Evolutionary conservation across 2,888 invertebrate genomes (phyloP).

Genomic region (Lordiphosa fenestrarum): DNA sequence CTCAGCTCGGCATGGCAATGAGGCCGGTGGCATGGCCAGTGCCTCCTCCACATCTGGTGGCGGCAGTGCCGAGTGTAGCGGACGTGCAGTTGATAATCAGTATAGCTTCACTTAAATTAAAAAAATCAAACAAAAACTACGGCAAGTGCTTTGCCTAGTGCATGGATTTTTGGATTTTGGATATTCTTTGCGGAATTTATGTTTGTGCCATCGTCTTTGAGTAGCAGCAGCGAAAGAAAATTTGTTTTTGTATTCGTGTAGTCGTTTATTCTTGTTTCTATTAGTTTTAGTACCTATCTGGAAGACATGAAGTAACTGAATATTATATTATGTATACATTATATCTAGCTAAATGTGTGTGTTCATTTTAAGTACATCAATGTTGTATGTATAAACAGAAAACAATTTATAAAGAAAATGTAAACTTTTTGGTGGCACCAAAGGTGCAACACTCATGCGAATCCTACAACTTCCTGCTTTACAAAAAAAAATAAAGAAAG

Average conservation of each 20-base stretch:
- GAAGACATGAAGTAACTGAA: slow-evolving; percentile 70
- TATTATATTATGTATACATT: slow-evolving; percentile 64
- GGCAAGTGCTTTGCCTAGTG: not conserved
- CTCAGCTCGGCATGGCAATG: slow-evolving; percentile 36
- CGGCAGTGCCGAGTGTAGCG: slow-evolving; percentile 51
- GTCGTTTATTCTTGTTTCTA: slow-evolving; percentile 42
- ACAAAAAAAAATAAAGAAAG: slow-evolving; percentile 52
- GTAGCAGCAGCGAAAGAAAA: slow-evolving; percentile 36
- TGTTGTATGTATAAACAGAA: slow-evolving; percentile 60
- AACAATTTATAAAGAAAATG: slow-evolving; percentile 4
- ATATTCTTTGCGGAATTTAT: slow-evolving; percentile 55
- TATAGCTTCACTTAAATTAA: slow-evolving; percentile 86
- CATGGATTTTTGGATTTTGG: slow-evolving; percentile 35
- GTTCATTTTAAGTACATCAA: slow-evolving; percentile 68
- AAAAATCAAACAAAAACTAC: not conserved
- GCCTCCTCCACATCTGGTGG: slow-evolving; percentile 25
- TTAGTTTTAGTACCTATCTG: slow-evolving; percentile 43
- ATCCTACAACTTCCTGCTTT: slow-evolving; percentile 76
- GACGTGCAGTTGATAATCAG: slow-evolving; percentile 90
- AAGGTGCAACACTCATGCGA: slow-evolving; percentile 62
- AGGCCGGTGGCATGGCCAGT: slow-evolving; percentile 28
- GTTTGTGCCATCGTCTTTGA: slow-evolving; percentile 62
- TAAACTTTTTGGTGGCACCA: slow-evolving; percentile 59
- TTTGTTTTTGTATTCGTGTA: slow-evolving; percentile 41
- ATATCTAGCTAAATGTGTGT: slow-evolving; percentile 70